Conservation (phyloP, 2,797 vertebrate species). For the Phoxinus dragarum region DNA sequence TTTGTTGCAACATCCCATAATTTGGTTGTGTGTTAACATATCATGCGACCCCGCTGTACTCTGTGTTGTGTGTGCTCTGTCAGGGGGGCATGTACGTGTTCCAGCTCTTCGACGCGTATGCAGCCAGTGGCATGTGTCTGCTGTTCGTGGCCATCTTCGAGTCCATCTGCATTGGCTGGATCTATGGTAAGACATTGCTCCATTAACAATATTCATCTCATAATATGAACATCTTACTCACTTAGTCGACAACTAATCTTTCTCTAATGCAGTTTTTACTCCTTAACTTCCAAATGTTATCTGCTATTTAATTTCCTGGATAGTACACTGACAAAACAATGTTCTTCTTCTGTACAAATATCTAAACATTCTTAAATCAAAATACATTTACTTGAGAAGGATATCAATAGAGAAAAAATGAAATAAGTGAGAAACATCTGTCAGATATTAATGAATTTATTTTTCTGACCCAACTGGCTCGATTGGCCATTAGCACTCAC, state of each 20-base stretch:
- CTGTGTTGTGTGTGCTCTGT: conserved; percentile 21
- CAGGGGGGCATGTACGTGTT: conserved; percentile 99
- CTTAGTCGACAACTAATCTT: too few species aligned
- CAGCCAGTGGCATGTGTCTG: conserved; percentile 98
- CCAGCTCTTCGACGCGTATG: conserved; percentile 96
- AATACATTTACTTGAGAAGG: neutral
- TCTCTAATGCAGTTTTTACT: too few species aligned
- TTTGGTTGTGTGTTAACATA: neutral
- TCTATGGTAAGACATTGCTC: conserved; percentile 88
- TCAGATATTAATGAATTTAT: neutral
- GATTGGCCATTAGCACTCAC: neutral
- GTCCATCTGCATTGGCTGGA: conserved; percentile 97
- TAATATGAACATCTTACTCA: neutral
- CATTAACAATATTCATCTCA: neutral
- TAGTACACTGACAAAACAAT: neutral
- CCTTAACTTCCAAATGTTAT: too few species aligned
- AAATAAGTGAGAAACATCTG: neutral
- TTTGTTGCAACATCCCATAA: neutral
- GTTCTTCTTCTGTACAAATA: neutral
- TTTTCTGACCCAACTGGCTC: neutral
- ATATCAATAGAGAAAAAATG: neutral
- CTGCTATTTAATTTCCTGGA: neutral
- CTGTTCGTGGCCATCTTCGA: conserved; percentile 99
- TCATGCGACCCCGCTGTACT: neutral
- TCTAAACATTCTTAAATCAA: too few species aligned